phyloP scores from a whole-genome alignment of 2,113 vertebrate species.

The Phaethon lepturus region DNA sequence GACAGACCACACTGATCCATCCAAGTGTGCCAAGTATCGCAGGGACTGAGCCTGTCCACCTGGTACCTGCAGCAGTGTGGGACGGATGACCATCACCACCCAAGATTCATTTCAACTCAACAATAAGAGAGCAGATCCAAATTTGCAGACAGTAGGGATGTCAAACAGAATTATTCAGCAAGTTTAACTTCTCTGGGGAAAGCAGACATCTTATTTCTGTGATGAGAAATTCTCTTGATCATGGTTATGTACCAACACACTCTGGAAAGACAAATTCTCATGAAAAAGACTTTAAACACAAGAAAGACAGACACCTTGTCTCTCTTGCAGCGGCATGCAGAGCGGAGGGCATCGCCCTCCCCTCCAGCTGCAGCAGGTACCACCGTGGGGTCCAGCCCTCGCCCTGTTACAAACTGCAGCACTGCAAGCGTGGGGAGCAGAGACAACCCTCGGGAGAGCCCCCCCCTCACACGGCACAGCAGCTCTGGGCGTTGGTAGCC shows the following conservation, averaged over 20 bases:
- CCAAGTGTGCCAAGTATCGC: accelerated
- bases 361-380: background rate
- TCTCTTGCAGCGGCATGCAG: accelerated
- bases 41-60: background rate
- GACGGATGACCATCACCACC: accelerated
- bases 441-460: background rate
- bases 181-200: background rate
- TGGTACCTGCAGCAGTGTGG: accelerated
- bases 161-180: background rate
- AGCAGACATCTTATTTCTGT: background rate
- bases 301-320: background rate
- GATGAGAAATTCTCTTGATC: background rate
- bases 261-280: background rate
- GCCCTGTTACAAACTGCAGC: accelerated
- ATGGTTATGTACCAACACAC: accelerated
- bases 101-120: background rate
- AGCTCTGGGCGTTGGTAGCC: accelerated
- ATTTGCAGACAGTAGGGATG: background rate
- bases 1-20: accelerated
- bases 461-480: background rate
- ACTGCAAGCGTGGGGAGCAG: accelerated
- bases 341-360: background rate
- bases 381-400: background rate
- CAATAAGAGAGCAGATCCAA: background rate
- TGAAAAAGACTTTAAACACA: background rate